These are phyloP conservation scores for Temnothorax ravouxi DNA, from an alignment of 2,888 invertebrate species.

Conservation along the genomic window DNA sequence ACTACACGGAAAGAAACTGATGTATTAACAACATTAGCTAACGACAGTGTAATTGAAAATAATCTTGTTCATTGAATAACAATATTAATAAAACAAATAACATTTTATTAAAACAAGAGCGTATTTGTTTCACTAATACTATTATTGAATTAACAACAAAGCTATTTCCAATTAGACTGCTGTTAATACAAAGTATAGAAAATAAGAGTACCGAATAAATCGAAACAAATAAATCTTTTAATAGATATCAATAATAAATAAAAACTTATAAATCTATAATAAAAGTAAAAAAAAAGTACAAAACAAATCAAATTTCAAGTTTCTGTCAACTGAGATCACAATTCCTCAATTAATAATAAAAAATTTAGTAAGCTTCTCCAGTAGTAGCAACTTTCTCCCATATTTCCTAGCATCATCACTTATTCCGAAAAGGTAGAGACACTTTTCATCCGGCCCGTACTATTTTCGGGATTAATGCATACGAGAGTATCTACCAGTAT, in stretches of 20 bases:
- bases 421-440: slow-evolving; percentile 5
- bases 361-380: not conserved
- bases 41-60: not conserved
- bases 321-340: not conserved
- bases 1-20: not conserved
- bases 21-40: not conserved
- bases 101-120: not conserved
- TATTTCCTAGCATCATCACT: not conserved
- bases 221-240: not conserved
- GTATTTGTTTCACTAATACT: not conserved
- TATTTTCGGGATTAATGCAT: slow-evolving; percentile 30
- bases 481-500: not conserved
- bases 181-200: not conserved
- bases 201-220: not conserved
- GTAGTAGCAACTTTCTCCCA: not conserved
- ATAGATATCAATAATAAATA: not conserved
- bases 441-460: not conserved
- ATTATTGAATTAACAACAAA: no score
- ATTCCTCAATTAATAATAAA: not conserved
- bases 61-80: not conserved
- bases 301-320: not conserved
- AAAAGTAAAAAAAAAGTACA: not conserved
- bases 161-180: no score
- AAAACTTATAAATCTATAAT: not conserved
- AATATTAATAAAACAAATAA: not conserved